Evolutionary conservation across 2,888 invertebrate species (phyloP).

Genomic region (Palloptera scutellata): DNA sequence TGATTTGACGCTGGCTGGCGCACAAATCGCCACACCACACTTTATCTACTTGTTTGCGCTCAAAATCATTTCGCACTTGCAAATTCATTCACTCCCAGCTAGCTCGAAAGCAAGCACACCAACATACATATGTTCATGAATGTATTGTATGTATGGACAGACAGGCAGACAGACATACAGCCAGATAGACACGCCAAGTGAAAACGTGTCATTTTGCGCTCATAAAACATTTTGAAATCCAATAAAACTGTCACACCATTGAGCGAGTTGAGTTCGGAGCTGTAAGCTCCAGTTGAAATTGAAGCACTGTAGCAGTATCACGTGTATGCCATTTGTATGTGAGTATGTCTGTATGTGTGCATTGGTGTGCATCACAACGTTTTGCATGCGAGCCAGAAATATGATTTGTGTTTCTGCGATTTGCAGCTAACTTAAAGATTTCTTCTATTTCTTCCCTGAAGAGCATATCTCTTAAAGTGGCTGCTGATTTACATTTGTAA

Average conservation of each 20-base stretch:
- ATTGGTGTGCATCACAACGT: not conserved
- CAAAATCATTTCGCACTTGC: constrained; percentile 25
- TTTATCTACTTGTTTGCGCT: too few species aligned
- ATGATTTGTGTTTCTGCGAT: not conserved
- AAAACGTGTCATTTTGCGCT: constrained; percentile 45
- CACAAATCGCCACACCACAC: too few species aligned
- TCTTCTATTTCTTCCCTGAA: not conserved
- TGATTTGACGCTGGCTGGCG: too few species aligned
- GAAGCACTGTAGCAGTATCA: not conserved
- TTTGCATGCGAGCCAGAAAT: not conserved
- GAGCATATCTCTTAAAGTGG: not conserved
- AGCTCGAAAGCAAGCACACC: not conserved
- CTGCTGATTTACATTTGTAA: not conserved
- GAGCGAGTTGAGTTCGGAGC: not conserved
- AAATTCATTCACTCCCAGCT: not conserved
- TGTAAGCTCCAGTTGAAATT: not conserved
- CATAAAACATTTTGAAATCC: constrained; percentile 64
- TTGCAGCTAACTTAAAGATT: not conserved
- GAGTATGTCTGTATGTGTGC: not conserved
- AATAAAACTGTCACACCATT: constrained; percentile 61
- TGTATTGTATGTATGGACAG: too few species aligned
- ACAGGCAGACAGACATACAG: not conserved
- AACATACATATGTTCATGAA: not conserved
- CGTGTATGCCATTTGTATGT: not conserved
- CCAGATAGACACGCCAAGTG: constrained; percentile 15